Evolutionary conservation across 2,888 invertebrate species (phyloP).

Genomic region (Acrocera orbiculus): DNA sequence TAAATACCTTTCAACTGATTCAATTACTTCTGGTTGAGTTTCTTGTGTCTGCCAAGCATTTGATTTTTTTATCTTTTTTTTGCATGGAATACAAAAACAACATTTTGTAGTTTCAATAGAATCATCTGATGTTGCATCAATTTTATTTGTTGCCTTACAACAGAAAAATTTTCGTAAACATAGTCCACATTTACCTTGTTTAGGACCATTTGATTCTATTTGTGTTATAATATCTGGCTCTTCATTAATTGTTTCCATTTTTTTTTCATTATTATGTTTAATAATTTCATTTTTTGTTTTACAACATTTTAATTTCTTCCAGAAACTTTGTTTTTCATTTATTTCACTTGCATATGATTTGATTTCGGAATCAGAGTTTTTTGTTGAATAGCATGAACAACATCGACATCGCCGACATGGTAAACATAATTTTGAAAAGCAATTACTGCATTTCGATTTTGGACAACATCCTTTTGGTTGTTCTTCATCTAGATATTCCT

Average conservation of each 20-base stretch:
- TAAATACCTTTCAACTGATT: conserved; percentile 24
- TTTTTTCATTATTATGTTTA: too few relatives aligned
- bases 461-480: conserved; percentile 20
- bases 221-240: conserved; percentile 10
- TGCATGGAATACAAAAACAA: conserved; percentile 30
- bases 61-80: conserved; percentile 16
- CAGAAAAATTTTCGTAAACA: conserved; percentile 29
- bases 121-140: conserved; percentile 24
- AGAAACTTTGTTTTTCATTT: conserved; percentile 25
- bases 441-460: conserved; percentile 16
- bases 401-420: conserved; percentile 28
- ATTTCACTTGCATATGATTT: conserved; percentile 19
- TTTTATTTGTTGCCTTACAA: conserved; percentile 29
- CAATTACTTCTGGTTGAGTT: conserved; percentile 37
- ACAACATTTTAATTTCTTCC: conserved; percentile 28
- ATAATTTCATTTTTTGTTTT: conserved; percentile 20
- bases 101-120: conserved; percentile 22
- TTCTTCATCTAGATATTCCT: conserved; percentile 24
- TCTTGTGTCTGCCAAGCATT: conserved; percentile 28
- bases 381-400: conserved; percentile 24
- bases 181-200: conserved; percentile 23
- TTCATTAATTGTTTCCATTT: conserved; percentile 15
- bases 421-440: conserved; percentile 22
- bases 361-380: conserved; percentile 15
- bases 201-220: conserved; percentile 11